Conservation (phyloP, 2,797 vertebrate genomes). For the Leptatherina wallacei region DNA sequence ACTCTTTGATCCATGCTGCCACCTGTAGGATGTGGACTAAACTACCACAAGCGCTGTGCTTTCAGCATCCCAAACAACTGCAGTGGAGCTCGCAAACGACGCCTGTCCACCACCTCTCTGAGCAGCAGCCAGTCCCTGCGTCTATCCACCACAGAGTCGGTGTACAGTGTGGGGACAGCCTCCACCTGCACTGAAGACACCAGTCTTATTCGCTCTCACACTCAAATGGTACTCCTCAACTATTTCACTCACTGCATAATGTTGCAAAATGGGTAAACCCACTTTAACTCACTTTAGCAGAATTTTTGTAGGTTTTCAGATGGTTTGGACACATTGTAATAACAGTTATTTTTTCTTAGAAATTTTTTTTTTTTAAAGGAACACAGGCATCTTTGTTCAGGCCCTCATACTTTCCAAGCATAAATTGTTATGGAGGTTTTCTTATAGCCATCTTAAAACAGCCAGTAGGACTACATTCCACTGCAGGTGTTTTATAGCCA, state of each 20-base stretch:
- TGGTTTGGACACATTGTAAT: not conserved
- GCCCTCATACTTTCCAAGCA: not conserved
- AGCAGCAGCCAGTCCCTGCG: conserved; percentile 88
- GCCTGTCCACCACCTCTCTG: conserved; percentile 90
- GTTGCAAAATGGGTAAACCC: not conserved
- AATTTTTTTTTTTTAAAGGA: not conserved
- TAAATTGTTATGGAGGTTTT: not conserved
- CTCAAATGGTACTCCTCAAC: conserved; percentile 77
- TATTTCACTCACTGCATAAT: conserved; percentile 3
- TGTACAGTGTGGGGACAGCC: conserved; percentile 76
- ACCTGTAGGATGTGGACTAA: conserved; percentile 90
- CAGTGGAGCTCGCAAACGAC: conserved; percentile 89
- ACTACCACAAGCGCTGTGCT: conserved; percentile 95
- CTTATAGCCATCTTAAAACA: conserved; percentile 2
- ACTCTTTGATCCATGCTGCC: conserved; percentile 53
- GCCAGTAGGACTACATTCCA: conserved; percentile 18
- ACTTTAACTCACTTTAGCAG: not conserved
- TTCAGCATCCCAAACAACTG: conserved; percentile 96
- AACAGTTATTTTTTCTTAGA: no score
- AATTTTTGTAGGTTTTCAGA: no score
- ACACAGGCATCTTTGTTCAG: not conserved
- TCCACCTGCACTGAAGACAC: conserved; percentile 79
- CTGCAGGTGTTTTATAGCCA: not conserved
- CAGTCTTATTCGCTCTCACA: conserved; percentile 82
- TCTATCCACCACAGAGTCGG: conserved; percentile 86